Percentiles rank a stretch among this genome's conserved stretches.
Evolutionary conservation across 2,888 invertebrate species (phyloP).

Genomic region (Netelia inedita): DNA sequence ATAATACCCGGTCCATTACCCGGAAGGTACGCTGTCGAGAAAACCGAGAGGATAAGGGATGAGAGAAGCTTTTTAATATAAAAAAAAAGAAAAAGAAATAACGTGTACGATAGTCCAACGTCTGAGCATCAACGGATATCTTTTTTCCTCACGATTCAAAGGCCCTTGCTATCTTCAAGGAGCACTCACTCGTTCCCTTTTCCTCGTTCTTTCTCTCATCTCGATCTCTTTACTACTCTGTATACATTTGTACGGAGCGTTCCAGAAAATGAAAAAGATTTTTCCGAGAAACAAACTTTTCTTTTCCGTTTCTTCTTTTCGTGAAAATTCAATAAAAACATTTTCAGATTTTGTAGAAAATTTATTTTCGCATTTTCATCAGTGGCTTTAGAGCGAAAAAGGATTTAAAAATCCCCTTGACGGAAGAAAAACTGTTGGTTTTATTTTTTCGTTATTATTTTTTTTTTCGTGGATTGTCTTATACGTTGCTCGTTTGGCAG

Average conservation of each 20-base stretch:
- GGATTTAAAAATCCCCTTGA: no score
- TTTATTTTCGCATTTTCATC: no score
- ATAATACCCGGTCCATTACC: slow-evolving; percentile 51
- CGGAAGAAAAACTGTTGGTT: no score
- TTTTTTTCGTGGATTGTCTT: neutral
- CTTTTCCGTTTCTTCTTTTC: neutral
- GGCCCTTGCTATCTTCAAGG: slow-evolving; percentile 52
- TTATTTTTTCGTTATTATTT: neutral
- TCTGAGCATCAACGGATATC: slow-evolving; percentile 42
- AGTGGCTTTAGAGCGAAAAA: no score
- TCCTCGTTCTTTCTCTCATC: neutral
- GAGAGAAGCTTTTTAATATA: slow-evolving; percentile 55
- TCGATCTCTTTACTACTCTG: neutral
- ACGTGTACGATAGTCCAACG: slow-evolving; percentile 7
- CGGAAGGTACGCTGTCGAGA: slow-evolving; percentile 34
- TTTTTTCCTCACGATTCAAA: slow-evolving; percentile 50
- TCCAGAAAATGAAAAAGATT: neutral
- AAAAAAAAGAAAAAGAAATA: slow-evolving; percentile 20
- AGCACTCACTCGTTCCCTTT: slow-evolving; percentile 38
- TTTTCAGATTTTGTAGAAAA: neutral
- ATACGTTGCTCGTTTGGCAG: neutral
- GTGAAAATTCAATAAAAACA: no score
- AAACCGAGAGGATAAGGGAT: neutral
- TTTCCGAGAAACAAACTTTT: neutral
- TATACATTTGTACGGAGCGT: neutral